Evolutionary conservation across 2,888 invertebrate genomes (phyloP).

Genomic region (Hirtodrosophila alboralis): DNA sequence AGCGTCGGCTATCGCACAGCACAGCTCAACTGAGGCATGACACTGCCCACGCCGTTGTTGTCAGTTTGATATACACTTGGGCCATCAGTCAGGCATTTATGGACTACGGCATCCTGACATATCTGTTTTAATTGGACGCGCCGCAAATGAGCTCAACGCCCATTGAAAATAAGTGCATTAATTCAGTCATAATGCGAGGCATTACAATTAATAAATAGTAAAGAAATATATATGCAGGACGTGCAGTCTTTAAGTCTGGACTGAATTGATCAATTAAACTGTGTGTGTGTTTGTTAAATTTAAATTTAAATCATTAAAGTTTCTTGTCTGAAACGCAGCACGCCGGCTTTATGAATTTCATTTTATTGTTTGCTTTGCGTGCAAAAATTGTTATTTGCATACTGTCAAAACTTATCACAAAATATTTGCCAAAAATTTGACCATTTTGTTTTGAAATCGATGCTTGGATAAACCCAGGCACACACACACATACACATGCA

Average conservation of each 20-base stretch:
- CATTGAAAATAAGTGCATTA: slow-evolving; percentile 44
- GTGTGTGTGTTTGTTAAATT: background rate
- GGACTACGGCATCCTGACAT: slow-evolving; percentile 15
- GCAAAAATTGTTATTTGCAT: slow-evolving; percentile 60
- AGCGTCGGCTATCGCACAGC: slow-evolving; percentile 15
- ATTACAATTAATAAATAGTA: slow-evolving; percentile 34
- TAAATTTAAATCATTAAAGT: slow-evolving; percentile 16
- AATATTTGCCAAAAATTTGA: slow-evolving; percentile 56
- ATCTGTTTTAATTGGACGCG: slow-evolving; percentile 31
- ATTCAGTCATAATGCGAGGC: slow-evolving; percentile 37
- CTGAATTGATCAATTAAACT: no score
- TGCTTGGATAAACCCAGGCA: slow-evolving; percentile 40
- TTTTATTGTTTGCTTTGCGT: slow-evolving; percentile 15
- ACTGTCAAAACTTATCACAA: slow-evolving; percentile 71
- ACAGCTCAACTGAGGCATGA: slow-evolving; percentile 18
- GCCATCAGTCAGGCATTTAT: slow-evolving; percentile 47
- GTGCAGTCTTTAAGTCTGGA: slow-evolving; percentile 13
- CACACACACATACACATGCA: slow-evolving; percentile 2
- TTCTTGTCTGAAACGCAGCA: slow-evolving; percentile 2
- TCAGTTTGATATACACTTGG: slow-evolving; percentile 54
- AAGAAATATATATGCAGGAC: slow-evolving; percentile 3
- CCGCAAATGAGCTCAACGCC: slow-evolving; percentile 33
- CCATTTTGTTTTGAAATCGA: slow-evolving; percentile 65
- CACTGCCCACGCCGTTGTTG: slow-evolving; percentile 28
- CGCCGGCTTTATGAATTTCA: background rate